Base-by-base conservation (phyloP, 2,888 invertebrate species). In the Lasiommata megera region DNA sequence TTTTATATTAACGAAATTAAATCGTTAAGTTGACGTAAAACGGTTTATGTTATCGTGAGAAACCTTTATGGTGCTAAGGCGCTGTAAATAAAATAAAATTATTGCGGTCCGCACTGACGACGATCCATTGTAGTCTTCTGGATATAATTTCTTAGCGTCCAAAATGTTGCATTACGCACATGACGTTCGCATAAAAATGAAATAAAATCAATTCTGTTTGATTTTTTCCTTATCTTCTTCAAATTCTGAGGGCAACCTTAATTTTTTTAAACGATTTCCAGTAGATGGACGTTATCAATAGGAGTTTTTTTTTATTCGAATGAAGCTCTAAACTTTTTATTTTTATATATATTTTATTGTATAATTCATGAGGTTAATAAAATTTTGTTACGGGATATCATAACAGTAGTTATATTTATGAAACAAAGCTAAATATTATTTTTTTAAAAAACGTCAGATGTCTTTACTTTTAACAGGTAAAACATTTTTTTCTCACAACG, bases 111-210 rank as follows among this genome's bases (percentile, higher is more conserved):
- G 38, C 56, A 46, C 34, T 55, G 62, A 64, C 54, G 56, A 50
- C 48, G 14, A 47, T 57, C 63, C 60, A 58, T 56, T 64, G 62
- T 62, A 34, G 52, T 46, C 40, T 46, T 46, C 51, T 36, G 51
- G 55, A 56, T 61, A 41, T 52, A 54, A 63, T 61, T 63, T 60
- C 58, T 67, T 61, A 38, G 18, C 28, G 28, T 50, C 50, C 31
- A 47, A 46, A 47, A 47, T 17, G 11, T 31, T 84, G 84, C 16
- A 48, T 36, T 48, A 48, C 48, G 12, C 18, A 8, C 34, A 34
- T 23, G 12, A 36, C 1, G 12, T 3, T 14, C 6, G 5, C 34
- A 34, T 14, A 12, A 37, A 14, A 31, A 31, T 9, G 7, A 38
- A 38, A 38, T 38, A 38, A 38, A 7, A 38, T 31, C 14, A 6